Conservation (phyloP, 1,140 invertebrate species). For the Drosophila novamexicana region DNA sequence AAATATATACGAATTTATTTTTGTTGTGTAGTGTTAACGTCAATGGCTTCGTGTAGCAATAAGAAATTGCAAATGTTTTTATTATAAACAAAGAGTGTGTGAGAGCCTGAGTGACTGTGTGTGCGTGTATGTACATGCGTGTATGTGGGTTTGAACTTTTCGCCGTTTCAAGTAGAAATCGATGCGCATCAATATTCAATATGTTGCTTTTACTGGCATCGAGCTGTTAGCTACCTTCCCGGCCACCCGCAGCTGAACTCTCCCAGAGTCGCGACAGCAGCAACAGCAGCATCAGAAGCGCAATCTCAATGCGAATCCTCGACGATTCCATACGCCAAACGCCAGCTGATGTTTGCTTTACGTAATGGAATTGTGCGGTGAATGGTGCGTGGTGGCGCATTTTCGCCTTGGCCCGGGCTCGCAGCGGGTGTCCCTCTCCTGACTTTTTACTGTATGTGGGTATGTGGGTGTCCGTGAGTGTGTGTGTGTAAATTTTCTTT, state of each 20-base stretch:
- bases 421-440: constrained; percentile 30
- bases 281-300: constrained; percentile 10
- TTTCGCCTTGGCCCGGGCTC: constrained; percentile 51
- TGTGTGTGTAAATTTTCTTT: constrained; percentile 60
- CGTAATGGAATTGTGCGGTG: constrained; percentile 81
- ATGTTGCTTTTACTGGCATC: constrained; percentile 74
- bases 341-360: constrained; percentile 80
- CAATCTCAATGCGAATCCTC: constrained; percentile 65
- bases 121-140: constrained; percentile 18
- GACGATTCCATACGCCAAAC: constrained; percentile 59
- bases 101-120: constrained; percentile 6
- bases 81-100: constrained; percentile 70
- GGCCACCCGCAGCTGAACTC: not conserved
- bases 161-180: constrained; percentile 74
- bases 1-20: constrained; percentile 2
- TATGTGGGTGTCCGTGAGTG: not conserved
- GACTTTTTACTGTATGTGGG: constrained; percentile 45
- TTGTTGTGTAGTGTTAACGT: constrained; percentile 49
- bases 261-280: not conserved
- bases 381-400: constrained; percentile 62
- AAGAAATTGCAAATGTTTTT: constrained; percentile 77
- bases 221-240: constrained; percentile 1
- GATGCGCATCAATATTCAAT: constrained; percentile 81
- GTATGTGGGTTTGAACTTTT: constrained; percentile 59
- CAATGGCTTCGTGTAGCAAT: constrained; percentile 42